Base-by-base conservation (phyloP, 1,140 invertebrate species). In the Meloidogyne floridensis region DNA sequence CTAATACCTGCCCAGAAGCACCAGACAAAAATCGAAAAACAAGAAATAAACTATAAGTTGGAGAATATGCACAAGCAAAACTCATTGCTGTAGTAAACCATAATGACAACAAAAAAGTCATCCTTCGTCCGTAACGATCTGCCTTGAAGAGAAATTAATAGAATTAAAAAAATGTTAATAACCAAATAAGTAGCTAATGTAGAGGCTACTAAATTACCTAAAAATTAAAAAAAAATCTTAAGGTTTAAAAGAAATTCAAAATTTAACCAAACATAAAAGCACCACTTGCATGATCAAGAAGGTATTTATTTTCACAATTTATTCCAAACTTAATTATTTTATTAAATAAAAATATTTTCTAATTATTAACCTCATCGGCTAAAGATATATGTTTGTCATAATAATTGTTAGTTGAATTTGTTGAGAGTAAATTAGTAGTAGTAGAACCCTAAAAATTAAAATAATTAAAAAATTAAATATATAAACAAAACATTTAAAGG, bases 1-100 rank as follows among this genome's bases (percentile, higher is more conserved):
- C 32, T 32, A 32, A 32, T 13, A 84, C 83, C n/a, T 83, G 77
- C 77, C 53, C 83, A 75, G 6, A 78, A 15, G 59, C 77, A 32
- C 85, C 85, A 15, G 85, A 83, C 53, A 85, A 11, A 80, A 86
- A 87, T 18, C 85, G 85, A 73, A 88, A 86, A 71, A 85, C 8
- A n/a, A 86, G 56, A 77, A 86, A 86, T 9, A 59, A 77, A 42
- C 69, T 53, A 70, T 87, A 86, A 15, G 59, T 81, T 13, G 85
- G 85, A 11, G 85, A 75, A 20, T 87, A 69, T 32, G 85, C 74
- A 42, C 86, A 87, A 15, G 84, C 86, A 56, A 87, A 78, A 82
- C 82, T 86, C n/a, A 83, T 13, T 42, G 83, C 9, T 4, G 88
- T 87, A 32, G 82, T 80, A 18, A 87, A 18, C 85, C 85, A 86